Evolutionary conservation across 2,113 vertebrate genomes (phyloP), one percentile per base, ranked within the genome.

Genomic region (Xenopus borealis): DNA sequence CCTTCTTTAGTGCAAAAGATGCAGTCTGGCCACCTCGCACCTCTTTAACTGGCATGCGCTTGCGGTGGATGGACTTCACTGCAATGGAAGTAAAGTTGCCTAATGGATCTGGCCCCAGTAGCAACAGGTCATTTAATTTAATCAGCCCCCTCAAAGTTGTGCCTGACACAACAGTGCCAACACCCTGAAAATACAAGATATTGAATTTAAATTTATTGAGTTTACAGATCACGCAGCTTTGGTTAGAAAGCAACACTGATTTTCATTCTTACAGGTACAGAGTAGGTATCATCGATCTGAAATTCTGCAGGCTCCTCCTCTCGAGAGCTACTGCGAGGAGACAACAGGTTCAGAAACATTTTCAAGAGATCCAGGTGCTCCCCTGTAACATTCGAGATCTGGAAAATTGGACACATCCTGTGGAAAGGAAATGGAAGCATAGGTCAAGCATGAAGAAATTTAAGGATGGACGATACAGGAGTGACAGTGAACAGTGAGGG

Each of bases 381-480:
- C 18, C 97, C 97, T 0, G 93, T 95, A 57, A 99, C 97, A 16
- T 99, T 99, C 67, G 97, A 99, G 85, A 99, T 97, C 90, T 99
- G 97, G 89, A 99, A 99, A 84, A 99, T 98, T 0, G 97, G 97
- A 83, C 97, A 98, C 94, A 99, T 96, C 90, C 97, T 99, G 83
- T 57, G 81, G 52, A 65, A 71, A 62, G 23, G 18, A 50, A 40
- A 10, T 69, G 44, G 71, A 20, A 16, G 69, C 64, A 40, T 40
- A 40, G 33, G 2, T 63, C 27, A 20, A 17, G 9, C 4, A 16
- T 40, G 62, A 3, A 58, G 3, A 61, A 27, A 61, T 4, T 8
- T 10, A 50, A 50, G 47, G 14, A 50, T 13, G 11, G 3, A 13
- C 7, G 11, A 3, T 50, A 12, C 12, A 50, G 23, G 23, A 27